Percentiles rank a stretch among this genome's conserved stretches.
phyloP scores from a whole-genome alignment of 2,113 vertebrate species.

The Saguinus midas region DNA sequence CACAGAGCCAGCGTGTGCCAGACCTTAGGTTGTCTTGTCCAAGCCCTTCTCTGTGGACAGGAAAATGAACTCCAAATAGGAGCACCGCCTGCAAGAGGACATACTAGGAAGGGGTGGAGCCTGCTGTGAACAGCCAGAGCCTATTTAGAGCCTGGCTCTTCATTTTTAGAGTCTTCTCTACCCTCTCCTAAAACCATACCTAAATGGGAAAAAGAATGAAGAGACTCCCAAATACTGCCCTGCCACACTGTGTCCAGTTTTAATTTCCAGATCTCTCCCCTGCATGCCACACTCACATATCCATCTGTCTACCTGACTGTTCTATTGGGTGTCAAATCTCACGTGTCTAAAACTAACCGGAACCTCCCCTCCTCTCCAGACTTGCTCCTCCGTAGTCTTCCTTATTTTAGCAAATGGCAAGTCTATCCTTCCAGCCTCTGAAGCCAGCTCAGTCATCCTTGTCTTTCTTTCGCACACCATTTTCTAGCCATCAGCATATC shows the following conservation, averaged over 20 bases:
- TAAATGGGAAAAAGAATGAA: not conserved
- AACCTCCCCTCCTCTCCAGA: not conserved
- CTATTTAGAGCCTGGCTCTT: not conserved
- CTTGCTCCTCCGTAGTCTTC: not conserved
- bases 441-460: not conserved
- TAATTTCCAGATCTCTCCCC: not conserved
- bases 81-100: not conserved
- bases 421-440: not conserved
- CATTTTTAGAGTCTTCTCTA: not conserved
- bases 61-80: not conserved
- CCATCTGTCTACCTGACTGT: not conserved
- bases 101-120: not conserved
- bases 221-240: not conserved
- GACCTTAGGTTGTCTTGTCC: not conserved
- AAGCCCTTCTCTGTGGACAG: not conserved
- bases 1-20: not conserved
- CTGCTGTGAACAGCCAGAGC: not conserved
- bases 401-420: not conserved
- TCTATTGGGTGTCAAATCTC: not conserved
- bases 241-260: not conserved
- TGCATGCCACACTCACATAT: not conserved
- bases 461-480: not conserved
- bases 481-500: not conserved
- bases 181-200: not conserved
- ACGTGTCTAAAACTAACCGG: not conserved